Evolutionary conservation across 2,888 invertebrate genomes (phyloP), one percentile per base, ranked within the genome.

Genomic region (Barypeithes pellucidus): DNA sequence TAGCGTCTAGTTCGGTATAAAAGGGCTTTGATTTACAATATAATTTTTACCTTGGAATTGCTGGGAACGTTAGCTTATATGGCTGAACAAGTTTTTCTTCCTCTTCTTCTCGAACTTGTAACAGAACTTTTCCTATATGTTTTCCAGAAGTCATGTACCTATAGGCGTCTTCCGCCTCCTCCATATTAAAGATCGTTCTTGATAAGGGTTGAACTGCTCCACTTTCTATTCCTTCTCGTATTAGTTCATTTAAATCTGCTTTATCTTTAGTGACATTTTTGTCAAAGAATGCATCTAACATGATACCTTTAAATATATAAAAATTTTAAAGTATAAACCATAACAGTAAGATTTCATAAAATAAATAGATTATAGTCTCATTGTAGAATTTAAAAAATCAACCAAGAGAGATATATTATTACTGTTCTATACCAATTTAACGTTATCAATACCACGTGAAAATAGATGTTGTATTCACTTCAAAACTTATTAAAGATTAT

Each of bases 61-160:
- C 73, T 7, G 16, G 39, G 12, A 72, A 65, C 11, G 16, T 59
- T 3, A 61, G 9, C 12, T 20, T 4, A 5, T 33, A n/a, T 14
- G 57, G 63, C 14, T 3, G 24, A 20, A 14, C 29, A 29, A 41
- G 57, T 9, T 11, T 50, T 22, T 59, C 43, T 9, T 39, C 41
- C 68, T 82, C 81, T 73, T 84, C 83, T 8, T 83, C 75, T 20
- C 83, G 72, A 3, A 85, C 79, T 78, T 87, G 82, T 16, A 89
- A 81, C 14, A 89, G 57, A 0, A 88, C 87, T 87, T 96, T 96
- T 57, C 95, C 95, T 50, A 94, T 92, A 82, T 96, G 95, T 83
- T 94, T 94, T 24, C 94, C 91, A 16, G 88, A 86, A 0, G 89
- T 88, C 86, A 92, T 88, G 71, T 87, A 88, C 69, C 90, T 87